Base-by-base conservation (phyloP, 2,888 invertebrate species). In the Antheraea yamamai region DNA sequence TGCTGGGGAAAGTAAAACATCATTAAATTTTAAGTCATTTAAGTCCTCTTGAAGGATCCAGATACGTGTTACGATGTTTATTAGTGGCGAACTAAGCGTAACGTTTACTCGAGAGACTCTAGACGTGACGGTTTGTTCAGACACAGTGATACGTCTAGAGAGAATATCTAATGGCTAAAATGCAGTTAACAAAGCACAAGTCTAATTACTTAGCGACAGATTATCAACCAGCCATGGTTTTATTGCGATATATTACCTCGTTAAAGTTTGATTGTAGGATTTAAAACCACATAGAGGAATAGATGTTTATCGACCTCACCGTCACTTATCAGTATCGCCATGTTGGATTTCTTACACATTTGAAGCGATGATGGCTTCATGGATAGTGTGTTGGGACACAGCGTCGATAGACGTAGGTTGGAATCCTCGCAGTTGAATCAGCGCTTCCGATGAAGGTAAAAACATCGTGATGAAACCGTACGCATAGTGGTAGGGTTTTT, bases 1-100 rank as follows among this genome's bases (percentile, higher is more conserved):
- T 84, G 96, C 97, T 96, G 95, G 81, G 96, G 90, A 73, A 23
- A 61, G 12, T 61, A 61, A 2, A 23, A 61, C 23, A 61, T 61
- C 10, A 61, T 76, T 35, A 81, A 73, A 77, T 35, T 14, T 61
- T 39, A 18, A 39, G 14, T 68, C 30, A 68, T 8, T 55, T 26
- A 35, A 35, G 20, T 58, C 35, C 16, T 26, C 64, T 55, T 55
- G 20, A 20, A 55, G 8, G 20, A 0, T 55, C 55, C 6, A 61
- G 4, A 1, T 52, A 52, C 52, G 18, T 52, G 2, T 18, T 52
- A 52, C 14, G 52, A 52, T 52, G 18, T 55, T 20, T 6, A 3
- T 6, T 12, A 20, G 20, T 10, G 47, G 12, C 12, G 47, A 47
- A 7, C 4, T 39, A 39, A 39, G 4, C 10, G 47, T 47, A 47